Evolutionary conservation across 2,113 vertebrate genomes (phyloP), one percentile per base, ranked within the genome.

Genomic region (Nansenia antarctica): DNA sequence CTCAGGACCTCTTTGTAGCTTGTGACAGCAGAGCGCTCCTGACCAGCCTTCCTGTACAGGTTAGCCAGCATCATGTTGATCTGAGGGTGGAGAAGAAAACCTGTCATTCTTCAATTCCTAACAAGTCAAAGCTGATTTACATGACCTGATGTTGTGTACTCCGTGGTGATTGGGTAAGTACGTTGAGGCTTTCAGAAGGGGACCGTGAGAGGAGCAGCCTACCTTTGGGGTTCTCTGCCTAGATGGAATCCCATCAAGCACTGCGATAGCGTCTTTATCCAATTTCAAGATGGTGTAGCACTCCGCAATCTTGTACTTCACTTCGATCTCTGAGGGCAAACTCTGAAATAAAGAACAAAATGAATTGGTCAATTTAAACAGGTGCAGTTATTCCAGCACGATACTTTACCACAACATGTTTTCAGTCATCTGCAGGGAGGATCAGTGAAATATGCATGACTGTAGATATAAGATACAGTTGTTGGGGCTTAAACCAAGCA

Each of bases 41-140:
- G 97, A 32, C 98, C 98, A 0, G 98, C 96, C 67, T 99, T 99
- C 88, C 95, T 95, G 89, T 99, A 99, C 6, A 99, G 87, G 71
- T 98, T 98, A 14, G 96, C 98, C 72, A 99, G 71, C 96, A 99
- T 99, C 98, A 99, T 99, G 75, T 98, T 99, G 90, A 99, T 99
- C 98, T 99, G 65, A 45, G 81, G 74, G 18, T 52, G 11, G 32
- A 32, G 63, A 20, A 42, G 52, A 22, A 18, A 64, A 62, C 9
- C 2, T 69, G 65, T 5, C 34, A 53, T 1, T 45, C 31, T 5
- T 61, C 3, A 30, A 58, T 58, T 55, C 26, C 26, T 14, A 8
- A 31, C 2, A 29, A 5, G 27, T 58, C 14, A 6, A 15, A 27
- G 14, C 12, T 18, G 29, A 3, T 58, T 58, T 30, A 58, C 14